Percentiles rank a stretch among this genome's conserved stretches.
These are phyloP conservation scores for Todiramphus saurophagus DNA, from an alignment of 2,113 vertebrate genomes.

Conservation along the genomic window DNA sequence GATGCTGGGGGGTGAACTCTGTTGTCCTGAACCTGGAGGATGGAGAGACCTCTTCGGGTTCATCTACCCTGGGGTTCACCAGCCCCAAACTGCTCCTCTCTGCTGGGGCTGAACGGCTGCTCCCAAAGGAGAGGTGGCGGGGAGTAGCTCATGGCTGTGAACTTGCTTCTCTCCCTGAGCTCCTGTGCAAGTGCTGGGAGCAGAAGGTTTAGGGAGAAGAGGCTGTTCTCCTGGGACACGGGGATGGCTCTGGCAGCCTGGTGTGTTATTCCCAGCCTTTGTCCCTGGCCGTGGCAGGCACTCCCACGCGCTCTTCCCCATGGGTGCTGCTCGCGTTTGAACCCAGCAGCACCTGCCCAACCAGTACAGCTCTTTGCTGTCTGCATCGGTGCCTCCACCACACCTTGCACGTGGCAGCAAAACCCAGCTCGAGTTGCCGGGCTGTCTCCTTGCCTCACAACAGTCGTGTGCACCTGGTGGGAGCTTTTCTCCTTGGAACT, in stretches of 20 bases:
- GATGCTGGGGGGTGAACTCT: not conserved
- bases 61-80: not conserved
- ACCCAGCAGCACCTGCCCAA: not conserved
- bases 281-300: not conserved
- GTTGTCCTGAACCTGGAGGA: not conserved
- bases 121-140: not conserved
- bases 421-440: not conserved
- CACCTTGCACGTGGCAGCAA: not conserved
- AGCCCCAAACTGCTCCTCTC: not conserved
- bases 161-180: not conserved
- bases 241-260: not conserved
- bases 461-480: not conserved
- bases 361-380: not conserved
- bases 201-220: not conserved
- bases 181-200: not conserved
- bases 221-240: fast-evolving
- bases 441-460: not conserved
- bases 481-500: not conserved
- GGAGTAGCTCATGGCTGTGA: fast-evolving
- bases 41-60: not conserved
- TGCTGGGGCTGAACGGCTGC: not conserved
- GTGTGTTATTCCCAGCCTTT: not conserved
- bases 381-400: not conserved
- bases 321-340: not conserved
- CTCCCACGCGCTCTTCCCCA: not conserved